Evolutionary conservation across 2,888 invertebrate genomes (phyloP).

Genomic region (Zhengitettix transpicula): DNA sequence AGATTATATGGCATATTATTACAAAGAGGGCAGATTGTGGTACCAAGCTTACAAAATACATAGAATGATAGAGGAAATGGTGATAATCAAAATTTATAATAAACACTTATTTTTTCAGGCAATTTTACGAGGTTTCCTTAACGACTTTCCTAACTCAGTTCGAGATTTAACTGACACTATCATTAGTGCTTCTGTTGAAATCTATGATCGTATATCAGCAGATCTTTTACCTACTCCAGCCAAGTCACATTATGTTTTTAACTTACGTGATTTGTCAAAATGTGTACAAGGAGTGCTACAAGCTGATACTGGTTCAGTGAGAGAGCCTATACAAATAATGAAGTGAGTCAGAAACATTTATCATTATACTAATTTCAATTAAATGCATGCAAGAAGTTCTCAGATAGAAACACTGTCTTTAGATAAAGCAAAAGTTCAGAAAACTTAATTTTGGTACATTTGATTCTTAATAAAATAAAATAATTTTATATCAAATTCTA

Average conservation of each 20-base stretch:
- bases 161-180: conserved; percentile 49
- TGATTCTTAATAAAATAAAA: too few species aligned
- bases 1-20: too few species aligned
- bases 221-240: conserved; percentile 80
- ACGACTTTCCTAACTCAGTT: conserved; percentile 56
- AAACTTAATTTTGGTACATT: too few species aligned
- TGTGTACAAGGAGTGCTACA: conserved; percentile 81
- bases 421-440: too few species aligned
- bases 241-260: conserved; percentile 87
- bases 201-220: conserved; percentile 61
- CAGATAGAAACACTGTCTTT: too few species aligned
- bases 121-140: conserved; percentile 58
- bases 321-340: conserved; percentile 47
- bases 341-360: conserved; percentile 27
- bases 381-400: too few species aligned
- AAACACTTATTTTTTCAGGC: conserved; percentile 26
- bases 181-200: conserved; percentile 66
- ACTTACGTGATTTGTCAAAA: conserved; percentile 77
- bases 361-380: not conserved
- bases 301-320: conserved; percentile 53
- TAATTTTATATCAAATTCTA: too few species aligned
- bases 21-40: too few species aligned
- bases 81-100: too few species aligned
- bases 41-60: too few species aligned
- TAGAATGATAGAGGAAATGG: too few species aligned